Evolutionary conservation across 2,888 invertebrate genomes (phyloP).

Genomic region (Lasioglossum marginatum): DNA sequence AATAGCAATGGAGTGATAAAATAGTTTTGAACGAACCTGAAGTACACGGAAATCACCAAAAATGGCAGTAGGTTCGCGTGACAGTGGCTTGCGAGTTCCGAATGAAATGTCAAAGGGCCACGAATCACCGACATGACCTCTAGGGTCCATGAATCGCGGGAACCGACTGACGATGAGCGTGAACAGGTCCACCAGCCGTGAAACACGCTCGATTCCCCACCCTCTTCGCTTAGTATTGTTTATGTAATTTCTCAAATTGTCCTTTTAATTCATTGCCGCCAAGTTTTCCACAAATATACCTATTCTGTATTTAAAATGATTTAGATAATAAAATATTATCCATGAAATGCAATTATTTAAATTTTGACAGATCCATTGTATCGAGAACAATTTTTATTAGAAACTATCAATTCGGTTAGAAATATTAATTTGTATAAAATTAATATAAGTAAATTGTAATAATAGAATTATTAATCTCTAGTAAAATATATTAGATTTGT

Average conservation of each 20-base stretch:
- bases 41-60: conserved; percentile 37
- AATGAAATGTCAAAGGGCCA: conserved; percentile 53
- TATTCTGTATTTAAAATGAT: too few species aligned
- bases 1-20: not conserved
- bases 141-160: conserved; percentile 71
- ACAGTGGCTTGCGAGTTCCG: conserved; percentile 49
- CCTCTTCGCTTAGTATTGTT: conserved; percentile 36
- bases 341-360: too few species aligned
- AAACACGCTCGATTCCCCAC: conserved; percentile 66
- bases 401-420: too few species aligned
- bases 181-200: conserved; percentile 64
- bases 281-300: not conserved
- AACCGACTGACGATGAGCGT: conserved; percentile 71
- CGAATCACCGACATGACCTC: conserved; percentile 64
- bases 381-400: too few species aligned
- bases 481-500: not conserved
- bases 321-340: too few species aligned
- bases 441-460: too few species aligned
- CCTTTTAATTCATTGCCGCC: not conserved
- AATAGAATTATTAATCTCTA: too few species aligned
- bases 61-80: conserved; percentile 37
- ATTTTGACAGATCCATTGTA: too few species aligned
- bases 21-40: conserved; percentile 28
- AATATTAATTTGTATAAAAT: too few species aligned
- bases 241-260: conserved; percentile 43